Percentiles rank a stretch among this genome's conserved stretches.
phyloP scores from a whole-genome alignment of 2,888 invertebrate genomes.

The Palloptera scutellata region DNA sequence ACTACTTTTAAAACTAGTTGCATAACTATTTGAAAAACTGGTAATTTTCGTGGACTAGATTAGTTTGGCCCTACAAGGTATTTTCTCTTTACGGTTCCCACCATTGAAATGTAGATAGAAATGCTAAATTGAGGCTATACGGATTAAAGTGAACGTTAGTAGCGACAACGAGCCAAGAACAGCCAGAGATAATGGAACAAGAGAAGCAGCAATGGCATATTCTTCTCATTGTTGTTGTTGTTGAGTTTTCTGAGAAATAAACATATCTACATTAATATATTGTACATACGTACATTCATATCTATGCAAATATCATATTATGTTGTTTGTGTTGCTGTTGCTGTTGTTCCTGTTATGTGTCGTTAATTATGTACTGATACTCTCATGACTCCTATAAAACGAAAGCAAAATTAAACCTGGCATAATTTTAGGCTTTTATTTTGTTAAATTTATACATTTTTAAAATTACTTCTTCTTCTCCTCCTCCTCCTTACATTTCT shows the following conservation, averaged over 20 bases:
- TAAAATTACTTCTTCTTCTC: background rate
- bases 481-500: background rate
- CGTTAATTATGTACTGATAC: background rate
- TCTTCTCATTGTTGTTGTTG: background rate
- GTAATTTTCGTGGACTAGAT: no score
- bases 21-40: no score
- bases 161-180: no score
- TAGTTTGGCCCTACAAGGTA: no score
- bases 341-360: conserved; percentile 27
- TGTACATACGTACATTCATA: conserved; percentile 5
- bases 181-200: no score
- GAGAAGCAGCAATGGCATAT: background rate
- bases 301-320: background rate
- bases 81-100: no score
- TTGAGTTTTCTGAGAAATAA: background rate
- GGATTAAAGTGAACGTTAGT: no score
- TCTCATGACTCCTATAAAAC: background rate
- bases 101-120: no score
- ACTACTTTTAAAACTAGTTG: no score
- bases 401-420: conserved; percentile 11
- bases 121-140: no score
- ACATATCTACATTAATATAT: background rate
- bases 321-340: conserved; percentile 9
- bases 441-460: background rate
- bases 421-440: conserved; percentile 17